Evolutionary conservation across 2,888 invertebrate genomes (phyloP).

Genomic region (Lysandra coridon): DNA sequence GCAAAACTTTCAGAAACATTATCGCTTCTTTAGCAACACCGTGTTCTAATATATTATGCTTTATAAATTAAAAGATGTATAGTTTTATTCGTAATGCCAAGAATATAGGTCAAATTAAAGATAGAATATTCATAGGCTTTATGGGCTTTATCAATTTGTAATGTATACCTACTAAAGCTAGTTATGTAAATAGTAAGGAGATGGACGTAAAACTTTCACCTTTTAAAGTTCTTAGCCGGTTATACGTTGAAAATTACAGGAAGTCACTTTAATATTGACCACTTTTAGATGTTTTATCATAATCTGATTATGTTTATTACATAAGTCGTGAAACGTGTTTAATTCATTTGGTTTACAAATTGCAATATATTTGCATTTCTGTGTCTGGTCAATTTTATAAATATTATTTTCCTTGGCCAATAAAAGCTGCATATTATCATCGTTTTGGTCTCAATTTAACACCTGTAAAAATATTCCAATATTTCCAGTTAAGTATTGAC

Average conservation of each 20-base stretch:
- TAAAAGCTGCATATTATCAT: neutral
- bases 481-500: neutral
- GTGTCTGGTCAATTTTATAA: slow-evolving; percentile 1
- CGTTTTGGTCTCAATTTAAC: neutral
- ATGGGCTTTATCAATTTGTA: neutral
- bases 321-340: neutral
- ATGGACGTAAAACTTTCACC: slow-evolving; percentile 17
- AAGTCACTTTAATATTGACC: neutral
- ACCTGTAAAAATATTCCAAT: neutral
- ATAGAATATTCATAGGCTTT: neutral
- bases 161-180: neutral
- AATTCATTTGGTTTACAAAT: neutral
- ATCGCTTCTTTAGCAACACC: no score
- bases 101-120: neutral
- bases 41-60: no score
- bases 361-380: neutral
- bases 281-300: slow-evolving; percentile 9
- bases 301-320: slow-evolving; percentile 5
- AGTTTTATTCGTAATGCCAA: neutral
- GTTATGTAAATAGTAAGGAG: neutral
- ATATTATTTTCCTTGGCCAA: neutral
- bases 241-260: slow-evolving; percentile 2
- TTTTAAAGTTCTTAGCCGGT: slow-evolving; percentile 7
- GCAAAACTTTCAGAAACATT: no score
- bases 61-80: neutral